Conservation (phyloP, 2,888 invertebrate species). For the Chymomyza fuscimana region DNA sequence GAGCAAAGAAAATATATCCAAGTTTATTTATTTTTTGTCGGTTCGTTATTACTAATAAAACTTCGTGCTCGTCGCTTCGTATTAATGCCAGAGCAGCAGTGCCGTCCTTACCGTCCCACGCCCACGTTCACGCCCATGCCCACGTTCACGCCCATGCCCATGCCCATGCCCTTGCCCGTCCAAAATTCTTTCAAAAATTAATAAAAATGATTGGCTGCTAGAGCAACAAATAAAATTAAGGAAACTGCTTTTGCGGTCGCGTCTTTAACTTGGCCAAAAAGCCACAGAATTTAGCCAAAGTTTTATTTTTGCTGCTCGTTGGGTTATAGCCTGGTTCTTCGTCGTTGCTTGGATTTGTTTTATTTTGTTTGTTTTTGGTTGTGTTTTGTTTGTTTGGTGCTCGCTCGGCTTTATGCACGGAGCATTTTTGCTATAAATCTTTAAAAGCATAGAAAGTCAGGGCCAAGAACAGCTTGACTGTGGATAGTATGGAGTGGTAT, state of each 20-base stretch:
- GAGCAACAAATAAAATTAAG: conserved; percentile 35
- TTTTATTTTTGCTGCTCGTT: conserved; percentile 29
- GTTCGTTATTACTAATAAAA: neutral
- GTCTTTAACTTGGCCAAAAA: conserved; percentile 30
- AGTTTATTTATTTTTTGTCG: conserved; percentile 17
- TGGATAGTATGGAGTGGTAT: neutral
- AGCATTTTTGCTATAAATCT: conserved; percentile 54
- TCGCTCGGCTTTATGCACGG: conserved; percentile 36
- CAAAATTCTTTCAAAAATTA: conserved; percentile 59
- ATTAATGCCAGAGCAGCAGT: conserved; percentile 30
- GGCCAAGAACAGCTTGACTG: conserved; percentile 1
- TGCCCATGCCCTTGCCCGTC: neutral
- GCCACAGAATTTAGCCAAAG: conserved; percentile 14
- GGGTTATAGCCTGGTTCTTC: neutral
- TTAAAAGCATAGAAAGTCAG: conserved; percentile 43
- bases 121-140: neutral
- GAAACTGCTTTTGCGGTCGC: conserved; percentile 21
- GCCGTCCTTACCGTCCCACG: neutral
- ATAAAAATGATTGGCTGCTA: conserved; percentile 54
- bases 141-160: neutral
- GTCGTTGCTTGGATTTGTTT: neutral
- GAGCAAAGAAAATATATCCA: conserved; percentile 13
- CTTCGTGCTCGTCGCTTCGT: conserved; percentile 16
- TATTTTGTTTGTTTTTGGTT: conserved; percentile 5
- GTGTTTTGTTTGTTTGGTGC: conserved; percentile 10